Evolutionary conservation across 2,113 vertebrate genomes (phyloP).

Genomic region (Alligator sinensis): DNA sequence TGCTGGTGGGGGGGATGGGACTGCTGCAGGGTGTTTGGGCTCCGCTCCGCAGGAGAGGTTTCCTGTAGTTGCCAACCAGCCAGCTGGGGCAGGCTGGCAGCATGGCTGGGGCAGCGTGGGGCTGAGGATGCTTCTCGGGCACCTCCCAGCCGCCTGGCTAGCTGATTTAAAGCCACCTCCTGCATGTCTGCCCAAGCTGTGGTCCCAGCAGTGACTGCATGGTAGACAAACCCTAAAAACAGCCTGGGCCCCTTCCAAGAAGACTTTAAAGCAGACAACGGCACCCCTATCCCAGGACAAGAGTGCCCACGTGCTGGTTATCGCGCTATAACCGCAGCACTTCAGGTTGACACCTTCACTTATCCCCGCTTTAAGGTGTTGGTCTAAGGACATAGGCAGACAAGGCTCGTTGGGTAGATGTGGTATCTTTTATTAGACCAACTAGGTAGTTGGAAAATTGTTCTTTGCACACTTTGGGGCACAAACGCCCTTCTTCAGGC

Average conservation of each 20-base stretch:
- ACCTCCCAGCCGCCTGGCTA: not conserved
- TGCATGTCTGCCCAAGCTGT: accelerated
- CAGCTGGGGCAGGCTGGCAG: not conserved
- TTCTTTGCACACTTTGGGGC: no score
- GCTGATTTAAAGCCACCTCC: accelerated
- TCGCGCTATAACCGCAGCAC: no score
- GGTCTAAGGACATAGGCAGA: no score
- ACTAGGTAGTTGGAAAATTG: no score
- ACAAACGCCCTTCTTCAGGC: no score
- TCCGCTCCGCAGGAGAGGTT: not conserved
- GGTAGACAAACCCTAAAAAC: not conserved
- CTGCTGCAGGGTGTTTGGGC: no score
- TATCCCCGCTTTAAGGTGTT: not conserved
- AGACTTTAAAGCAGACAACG: no score
- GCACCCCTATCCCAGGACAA: no score
- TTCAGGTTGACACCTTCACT: not conserved
- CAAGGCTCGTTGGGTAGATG: no score
- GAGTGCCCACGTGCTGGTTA: not conserved
- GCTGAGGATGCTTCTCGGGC: not conserved
- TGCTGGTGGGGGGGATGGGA: not conserved
- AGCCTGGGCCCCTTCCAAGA: not conserved
- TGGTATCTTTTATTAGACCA: no score
- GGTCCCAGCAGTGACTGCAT: accelerated
- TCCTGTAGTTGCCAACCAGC: not conserved
- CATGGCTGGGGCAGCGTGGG: no score